These are phyloP conservation scores for Diacarnus erythraeanus DNA, from an alignment of 37 sponge, comb jelly and placozoan genomes.

Conservation along the genomic window DNA sequence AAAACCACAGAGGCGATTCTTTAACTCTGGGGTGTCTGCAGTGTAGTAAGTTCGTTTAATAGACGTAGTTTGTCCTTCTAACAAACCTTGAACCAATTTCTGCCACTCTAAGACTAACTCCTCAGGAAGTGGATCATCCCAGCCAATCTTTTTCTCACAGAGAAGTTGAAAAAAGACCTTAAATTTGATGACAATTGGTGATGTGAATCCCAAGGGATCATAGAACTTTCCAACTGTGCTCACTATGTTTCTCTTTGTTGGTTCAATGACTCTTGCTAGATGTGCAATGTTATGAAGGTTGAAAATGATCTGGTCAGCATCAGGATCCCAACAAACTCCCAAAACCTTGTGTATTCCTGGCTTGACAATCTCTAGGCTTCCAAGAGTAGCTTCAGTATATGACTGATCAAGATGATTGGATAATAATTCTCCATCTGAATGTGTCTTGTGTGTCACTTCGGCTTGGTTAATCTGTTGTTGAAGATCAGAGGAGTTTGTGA, in stretches of 20 bases:
- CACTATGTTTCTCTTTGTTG: conserved; percentile 47
- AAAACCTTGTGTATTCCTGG: conserved; percentile 47
- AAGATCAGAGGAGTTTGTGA: no score
- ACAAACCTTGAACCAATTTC: no score
- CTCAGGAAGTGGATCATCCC: no score
- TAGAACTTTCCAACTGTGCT: conserved; percentile 45
- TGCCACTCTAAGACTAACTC: no score
- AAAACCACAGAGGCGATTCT: conserved; percentile 62
- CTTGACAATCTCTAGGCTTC: not conserved
- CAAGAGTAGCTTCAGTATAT: conserved; percentile 26
- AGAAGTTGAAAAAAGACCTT: conserved; percentile 50
- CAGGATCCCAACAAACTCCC: conserved; percentile 46
- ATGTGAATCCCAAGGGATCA: conserved; percentile 56
- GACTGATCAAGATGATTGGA: conserved; percentile 19
- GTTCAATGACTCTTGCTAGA: conserved; percentile 21
- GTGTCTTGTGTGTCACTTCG: conserved; percentile 4
- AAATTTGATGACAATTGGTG: conserved; percentile 50
- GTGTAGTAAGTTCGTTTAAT: no score
- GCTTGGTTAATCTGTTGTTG: no score
- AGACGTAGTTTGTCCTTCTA: no score
- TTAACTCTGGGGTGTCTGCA: no score
- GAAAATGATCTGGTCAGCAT: conserved; percentile 45
- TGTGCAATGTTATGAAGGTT: conserved; percentile 4
- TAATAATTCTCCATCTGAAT: not conserved
- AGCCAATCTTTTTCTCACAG: no score